These are phyloP conservation scores for Procambarus clarkii DNA, from an alignment of 1,140 invertebrate species.

Conservation along the genomic window DNA sequence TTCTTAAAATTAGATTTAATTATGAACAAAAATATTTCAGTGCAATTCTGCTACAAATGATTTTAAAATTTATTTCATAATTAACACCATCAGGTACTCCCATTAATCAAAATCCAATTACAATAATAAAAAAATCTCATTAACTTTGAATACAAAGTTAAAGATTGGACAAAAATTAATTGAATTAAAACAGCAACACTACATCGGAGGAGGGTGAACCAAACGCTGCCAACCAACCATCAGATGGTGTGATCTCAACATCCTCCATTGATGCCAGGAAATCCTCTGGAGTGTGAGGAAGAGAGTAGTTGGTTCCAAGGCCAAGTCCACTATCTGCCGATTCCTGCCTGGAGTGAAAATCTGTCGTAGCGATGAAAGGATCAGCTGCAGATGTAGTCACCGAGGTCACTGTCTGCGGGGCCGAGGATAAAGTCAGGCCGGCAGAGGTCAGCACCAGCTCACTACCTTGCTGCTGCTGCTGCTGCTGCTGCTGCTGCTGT, in stretches of 20 bases:
- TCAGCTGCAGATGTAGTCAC: slow-evolving; percentile 59
- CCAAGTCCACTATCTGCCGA: slow-evolving; percentile 94
- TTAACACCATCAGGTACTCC: neutral
- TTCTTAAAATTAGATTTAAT: too few species aligned
- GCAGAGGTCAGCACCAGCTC: slow-evolving; percentile 65
- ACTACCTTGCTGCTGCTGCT: slow-evolving; percentile 65
- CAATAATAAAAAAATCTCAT: slow-evolving; percentile 11
- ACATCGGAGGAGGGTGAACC: slow-evolving; percentile 50
- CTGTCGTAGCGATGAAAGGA: slow-evolving; percentile 78
- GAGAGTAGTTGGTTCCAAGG: slow-evolving; percentile 86
- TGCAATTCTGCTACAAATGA: too few species aligned
- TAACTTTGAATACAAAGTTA: slow-evolving; percentile 12
- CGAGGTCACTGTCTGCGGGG: slow-evolving; percentile 53
- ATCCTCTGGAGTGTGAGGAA: slow-evolving; percentile 94
- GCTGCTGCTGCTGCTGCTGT: slow-evolving; percentile 36
- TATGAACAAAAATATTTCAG: neutral
- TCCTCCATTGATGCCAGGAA: slow-evolving; percentile 92
- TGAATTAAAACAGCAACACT: slow-evolving; percentile 40
- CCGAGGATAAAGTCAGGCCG: slow-evolving; percentile 68
- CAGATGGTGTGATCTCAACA: slow-evolving; percentile 71
- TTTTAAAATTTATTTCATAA: neutral
- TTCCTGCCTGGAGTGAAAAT: slow-evolving; percentile 91
- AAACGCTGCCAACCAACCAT: slow-evolving; percentile 68
- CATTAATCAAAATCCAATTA: neutral
- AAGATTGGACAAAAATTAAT: slow-evolving; percentile 37